These are phyloP conservation scores for Plectus sambesii DNA, from an alignment of 1,140 invertebrate species.

Conservation along the genomic window DNA sequence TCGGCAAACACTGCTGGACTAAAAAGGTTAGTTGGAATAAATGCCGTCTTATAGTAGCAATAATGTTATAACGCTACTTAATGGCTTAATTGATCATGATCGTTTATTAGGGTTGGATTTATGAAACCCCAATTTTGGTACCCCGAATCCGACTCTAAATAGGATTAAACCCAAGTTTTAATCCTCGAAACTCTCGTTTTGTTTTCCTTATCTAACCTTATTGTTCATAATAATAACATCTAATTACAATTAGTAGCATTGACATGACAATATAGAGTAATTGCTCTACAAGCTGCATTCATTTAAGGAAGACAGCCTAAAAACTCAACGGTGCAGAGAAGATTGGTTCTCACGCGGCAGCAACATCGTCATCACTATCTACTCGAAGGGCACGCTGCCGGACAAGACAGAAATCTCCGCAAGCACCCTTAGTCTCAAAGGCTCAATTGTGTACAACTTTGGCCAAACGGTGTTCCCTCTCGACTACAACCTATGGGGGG, in stretches of 20 bases:
- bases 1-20: slow-evolving; percentile 72
- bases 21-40: slow-evolving; percentile 60
- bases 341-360: slow-evolving; percentile 38
- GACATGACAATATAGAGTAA: no score
- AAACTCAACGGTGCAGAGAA: slow-evolving; percentile 26
- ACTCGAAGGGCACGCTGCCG: slow-evolving; percentile 62
- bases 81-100: no score
- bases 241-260: no score
- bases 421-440: slow-evolving; percentile 68
- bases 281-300: slow-evolving; percentile 17
- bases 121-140: no score
- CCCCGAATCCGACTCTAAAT: no score
- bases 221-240: no score
- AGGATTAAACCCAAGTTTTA: no score
- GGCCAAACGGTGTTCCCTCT: slow-evolving; percentile 64
- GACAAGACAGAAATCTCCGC: slow-evolving; percentile 61
- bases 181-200: no score
- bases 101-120: no score
- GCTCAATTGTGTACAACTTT: slow-evolving; percentile 66
- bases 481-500: slow-evolving; percentile 70
- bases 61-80: no score
- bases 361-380: slow-evolving; percentile 32
- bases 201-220: no score
- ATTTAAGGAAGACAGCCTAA: slow-evolving; percentile 27
- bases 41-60: no score